Conservation (phyloP, 2,888 invertebrate species). For the Cylloceria caligata region DNA sequence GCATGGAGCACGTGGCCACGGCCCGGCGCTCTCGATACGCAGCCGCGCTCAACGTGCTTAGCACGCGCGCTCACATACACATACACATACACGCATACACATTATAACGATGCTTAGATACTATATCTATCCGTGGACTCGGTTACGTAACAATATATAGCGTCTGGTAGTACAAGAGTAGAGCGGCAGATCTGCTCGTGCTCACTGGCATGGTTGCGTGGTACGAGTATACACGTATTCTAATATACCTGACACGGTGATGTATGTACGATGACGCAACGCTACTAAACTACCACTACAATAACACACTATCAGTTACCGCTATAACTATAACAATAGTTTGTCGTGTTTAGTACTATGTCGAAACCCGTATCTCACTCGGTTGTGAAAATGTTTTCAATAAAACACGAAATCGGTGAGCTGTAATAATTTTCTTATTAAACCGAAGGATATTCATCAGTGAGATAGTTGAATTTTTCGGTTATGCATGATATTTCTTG, state of each 20-base stretch:
- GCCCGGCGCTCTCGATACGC: conserved; percentile 60
- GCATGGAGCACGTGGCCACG: conserved; percentile 60
- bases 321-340: conserved; percentile 20
- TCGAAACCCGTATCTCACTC: conserved; percentile 26
- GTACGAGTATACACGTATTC: conserved; percentile 39
- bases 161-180: conserved; percentile 28
- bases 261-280: conserved; percentile 64
- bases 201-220: conserved; percentile 35
- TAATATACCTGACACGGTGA: conserved; percentile 45
- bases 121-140: conserved; percentile 45
- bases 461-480: no score
- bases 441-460: no score
- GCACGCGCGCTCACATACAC: no score
- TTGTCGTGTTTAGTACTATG: conserved; percentile 1
- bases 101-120: conserved; percentile 17
- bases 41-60: conserved; percentile 60
- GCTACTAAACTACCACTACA: conserved; percentile 34
- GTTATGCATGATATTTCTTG: background rate
- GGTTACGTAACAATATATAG: conserved; percentile 62
- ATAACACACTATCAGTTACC: conserved; percentile 56
- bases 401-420: conserved; percentile 18
- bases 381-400: conserved; percentile 19
- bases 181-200: conserved; percentile 22
- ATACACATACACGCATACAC: conserved; percentile 46
- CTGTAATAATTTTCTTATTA: background rate